Evolutionary conservation across 2,113 vertebrate genomes (phyloP), one percentile per base, ranked within the genome.

Genomic region (Podilymbus podiceps): DNA sequence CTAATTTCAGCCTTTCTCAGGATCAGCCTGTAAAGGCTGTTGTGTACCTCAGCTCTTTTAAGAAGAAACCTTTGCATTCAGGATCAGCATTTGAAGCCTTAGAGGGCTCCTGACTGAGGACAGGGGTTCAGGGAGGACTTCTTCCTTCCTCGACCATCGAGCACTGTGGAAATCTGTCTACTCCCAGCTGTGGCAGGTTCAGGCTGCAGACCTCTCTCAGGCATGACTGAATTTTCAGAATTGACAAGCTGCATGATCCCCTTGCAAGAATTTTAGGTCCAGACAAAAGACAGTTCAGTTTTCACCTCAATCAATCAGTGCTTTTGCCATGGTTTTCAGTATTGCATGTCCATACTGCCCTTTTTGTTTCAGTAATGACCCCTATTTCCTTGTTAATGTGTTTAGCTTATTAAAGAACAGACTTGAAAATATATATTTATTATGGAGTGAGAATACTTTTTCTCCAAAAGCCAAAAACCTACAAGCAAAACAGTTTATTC

Each of bases 101-200:
- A 46, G 47, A 67, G 20, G 78, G 5, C 56, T 75, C 15, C 50
- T 59, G 24, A 24, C 19, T 55, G 30, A 69, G 31, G 19, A 58
- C 4, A 8, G 0, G 4, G 30, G 4, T 1, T 0, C 0, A 1
- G 8, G 25, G 18, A 79, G 15, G 24, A 44, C 12, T 11, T 82
- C 12, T 11, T 82, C 35, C 50, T 50, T 76, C 49, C 21, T 88
- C 35, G 82, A 1, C n/a, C 23, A 33, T 21, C 42, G 30, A 59
- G 25, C 55, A 21, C 52, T 60, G 0, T 28, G 24, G 53, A 33
- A 68, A 24, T 30, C 33, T 66, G 23, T 8, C 20, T 52, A 16
- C 64, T 72, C 16, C 27, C 44, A 76, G 0, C 20, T 67, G 28
- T 85, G 28, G 25, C 66, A 59, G 5, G 24, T 17, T 69, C 52